Conservation (phyloP, 2,113 vertebrate species). For the Orthonyx spaldingii region DNA sequence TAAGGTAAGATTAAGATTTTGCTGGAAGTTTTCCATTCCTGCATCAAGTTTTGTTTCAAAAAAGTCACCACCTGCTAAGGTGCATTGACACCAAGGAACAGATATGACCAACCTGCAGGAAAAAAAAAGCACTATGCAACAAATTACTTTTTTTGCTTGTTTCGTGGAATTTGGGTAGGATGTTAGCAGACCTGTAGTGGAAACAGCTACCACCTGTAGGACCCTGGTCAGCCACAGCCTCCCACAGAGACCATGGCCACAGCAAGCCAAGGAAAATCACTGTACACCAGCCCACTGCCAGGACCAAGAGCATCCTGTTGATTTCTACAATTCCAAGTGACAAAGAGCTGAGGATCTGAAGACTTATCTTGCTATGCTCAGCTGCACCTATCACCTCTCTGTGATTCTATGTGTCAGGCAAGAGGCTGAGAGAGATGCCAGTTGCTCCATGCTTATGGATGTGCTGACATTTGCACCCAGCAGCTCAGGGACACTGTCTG, state of each 20-base stretch:
- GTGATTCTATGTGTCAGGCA: neutral
- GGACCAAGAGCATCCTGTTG: neutral
- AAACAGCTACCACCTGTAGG: neutral
- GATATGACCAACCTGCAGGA: neutral
- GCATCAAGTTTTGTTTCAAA: neutral
- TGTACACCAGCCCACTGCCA: neutral
- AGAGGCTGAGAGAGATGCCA: neutral
- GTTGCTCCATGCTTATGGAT: neutral
- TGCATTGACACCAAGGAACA: neutral
- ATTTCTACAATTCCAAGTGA: neutral
- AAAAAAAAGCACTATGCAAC: neutral
- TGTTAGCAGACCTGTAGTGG: neutral
- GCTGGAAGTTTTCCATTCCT: neutral
- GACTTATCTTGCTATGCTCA: neutral
- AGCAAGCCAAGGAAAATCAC: neutral
- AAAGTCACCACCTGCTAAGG: neutral
- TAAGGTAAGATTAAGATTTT: neutral
- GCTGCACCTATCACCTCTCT: neutral
- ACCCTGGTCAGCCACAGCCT: neutral
- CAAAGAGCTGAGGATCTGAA: neutral
- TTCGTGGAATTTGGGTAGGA: neutral
- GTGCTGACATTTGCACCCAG: neutral
- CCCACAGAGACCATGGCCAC: neutral
- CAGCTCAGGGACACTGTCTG: neutral
- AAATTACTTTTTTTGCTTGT: neutral